A percentile compares a stretch with the other conserved stretches of the same genome.
Conservation (phyloP, 2,888 invertebrate species). For the Ferdinandea cuprea region DNA sequence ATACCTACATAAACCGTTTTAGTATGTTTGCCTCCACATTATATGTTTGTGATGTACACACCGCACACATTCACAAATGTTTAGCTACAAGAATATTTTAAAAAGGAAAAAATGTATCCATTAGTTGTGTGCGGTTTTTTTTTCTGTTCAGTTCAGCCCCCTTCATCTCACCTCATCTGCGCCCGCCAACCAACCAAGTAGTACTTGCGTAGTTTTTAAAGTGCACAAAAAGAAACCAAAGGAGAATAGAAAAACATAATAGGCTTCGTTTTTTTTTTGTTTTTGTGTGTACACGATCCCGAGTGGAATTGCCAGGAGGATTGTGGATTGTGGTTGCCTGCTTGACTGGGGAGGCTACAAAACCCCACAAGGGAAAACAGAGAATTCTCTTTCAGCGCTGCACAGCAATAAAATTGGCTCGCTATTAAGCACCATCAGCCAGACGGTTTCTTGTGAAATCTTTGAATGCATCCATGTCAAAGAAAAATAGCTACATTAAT, state of each 20-base stretch:
- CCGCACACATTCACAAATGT: slow-evolving; percentile 5
- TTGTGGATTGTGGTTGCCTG: too few relatives aligned
- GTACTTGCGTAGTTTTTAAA: slow-evolving; percentile 46
- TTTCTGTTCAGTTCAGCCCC: neutral
- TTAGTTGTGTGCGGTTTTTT: slow-evolving; percentile 7
- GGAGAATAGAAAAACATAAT: slow-evolving; percentile 15
- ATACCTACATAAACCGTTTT: slow-evolving; percentile 55
- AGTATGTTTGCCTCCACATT: slow-evolving; percentile 43
- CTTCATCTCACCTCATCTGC: too few relatives aligned
- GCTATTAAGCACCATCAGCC: neutral
- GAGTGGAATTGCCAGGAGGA: neutral
- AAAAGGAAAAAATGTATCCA: slow-evolving; percentile 38
- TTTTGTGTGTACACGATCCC: neutral
- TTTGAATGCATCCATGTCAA: slow-evolving; percentile 3
- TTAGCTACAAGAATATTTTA: slow-evolving; percentile 14
- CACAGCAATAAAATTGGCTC: slow-evolving; percentile 4
- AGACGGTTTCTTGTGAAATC: neutral
- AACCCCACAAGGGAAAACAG: neutral
- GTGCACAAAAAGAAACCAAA: slow-evolving; percentile 22
- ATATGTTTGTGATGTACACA: neutral
- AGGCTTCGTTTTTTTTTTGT: slow-evolving; percentile 13
- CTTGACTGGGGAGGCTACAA: neutral
- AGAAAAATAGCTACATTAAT: neutral
- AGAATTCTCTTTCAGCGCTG: neutral
- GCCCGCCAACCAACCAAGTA: too few relatives aligned